Evolutionary conservation across 2,888 invertebrate species (phyloP), one percentile per base, ranked within the genome.

Genomic region (Polymixis lichenea): DNA sequence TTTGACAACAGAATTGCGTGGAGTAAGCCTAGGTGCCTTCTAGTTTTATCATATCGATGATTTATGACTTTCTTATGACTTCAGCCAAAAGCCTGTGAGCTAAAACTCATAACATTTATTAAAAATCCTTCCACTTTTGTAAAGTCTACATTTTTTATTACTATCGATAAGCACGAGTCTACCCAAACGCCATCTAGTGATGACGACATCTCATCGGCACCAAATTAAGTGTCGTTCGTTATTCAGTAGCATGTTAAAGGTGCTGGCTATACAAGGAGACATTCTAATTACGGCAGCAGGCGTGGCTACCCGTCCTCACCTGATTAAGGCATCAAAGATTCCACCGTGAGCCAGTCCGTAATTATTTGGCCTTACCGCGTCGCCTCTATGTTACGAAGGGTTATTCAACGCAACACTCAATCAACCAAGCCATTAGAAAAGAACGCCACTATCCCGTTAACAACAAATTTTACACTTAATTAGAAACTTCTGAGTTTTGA

Each of bases 241-340:
- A 88, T 86, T 87, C 86, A 87, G 86, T 87, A 84, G 84, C 84
- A 83, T 86, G 83, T 83, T 89, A 88, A 86, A 90, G 89, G 90
- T 90, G 88, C 78, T 76, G 68, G 83, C 84, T 87, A 88, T 89
- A 92, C 89, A 91, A 90, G 92, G 88, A 91, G 92, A 91, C 92
- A 90, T 93, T 94, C 92, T 94, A 95, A 95, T 96, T 95, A 95
- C 92, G 90, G 79, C 82, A 83, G 87, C 79, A 87, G 95, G 95
- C 93, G 94, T 93, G 91, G 90, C 89, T 84, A 82, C 86, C 77
- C 84, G 85, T 90, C 91, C 91, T 92, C 94, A 94, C 93, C 94
- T 95, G 94, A 95, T 95, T 95, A 95, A 94, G 88, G 92, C 93
- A 90, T 94, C 95, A 94, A 94, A 94, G 93, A 93, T 92, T 89